Evolutionary conservation across 2,113 vertebrate genomes (phyloP).

Genomic region (Synodontis membranacea): DNA sequence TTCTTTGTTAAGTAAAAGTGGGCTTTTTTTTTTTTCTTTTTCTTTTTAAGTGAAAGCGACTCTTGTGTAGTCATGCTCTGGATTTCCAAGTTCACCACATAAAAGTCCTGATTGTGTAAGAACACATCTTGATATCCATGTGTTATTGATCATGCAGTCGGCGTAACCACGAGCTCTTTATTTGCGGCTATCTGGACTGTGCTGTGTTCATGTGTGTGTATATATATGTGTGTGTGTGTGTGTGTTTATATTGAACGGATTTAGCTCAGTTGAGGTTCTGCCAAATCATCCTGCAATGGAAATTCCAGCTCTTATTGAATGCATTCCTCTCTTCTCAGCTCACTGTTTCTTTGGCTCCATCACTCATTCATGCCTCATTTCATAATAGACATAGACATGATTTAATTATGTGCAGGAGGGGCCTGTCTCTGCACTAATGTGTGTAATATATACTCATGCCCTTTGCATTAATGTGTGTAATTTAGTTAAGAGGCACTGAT

Average conservation of each 20-base stretch:
- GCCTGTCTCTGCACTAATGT: not conserved
- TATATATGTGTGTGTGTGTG: not conserved
- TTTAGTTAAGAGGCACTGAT: not conserved
- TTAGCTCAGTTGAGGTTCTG: slow-evolving; percentile 18
- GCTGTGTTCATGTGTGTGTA: not conserved
- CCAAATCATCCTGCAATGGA: slow-evolving; percentile 23
- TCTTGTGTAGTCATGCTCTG: not conserved
- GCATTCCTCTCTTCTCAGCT: slow-evolving; percentile 46
- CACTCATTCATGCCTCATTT: slow-evolving; percentile 26
- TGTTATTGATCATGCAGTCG: not conserved
- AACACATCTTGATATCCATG: not conserved
- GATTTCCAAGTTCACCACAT: slow-evolving; percentile 1
- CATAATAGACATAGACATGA: slow-evolving; percentile 6
- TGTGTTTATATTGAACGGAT: slow-evolving; percentile 18
- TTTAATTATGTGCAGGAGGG: slow-evolving; percentile 16
- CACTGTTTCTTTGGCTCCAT: slow-evolving; percentile 21
- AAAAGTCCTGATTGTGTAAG: not conserved
- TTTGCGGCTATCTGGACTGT: not conserved
- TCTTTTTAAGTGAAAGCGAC: not conserved
- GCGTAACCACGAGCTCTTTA: not conserved
- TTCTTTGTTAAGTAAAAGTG: slow-evolving; percentile 1
- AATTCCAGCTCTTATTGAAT: slow-evolving; percentile 50
- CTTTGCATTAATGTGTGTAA: not conserved
- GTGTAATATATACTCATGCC: not conserved
- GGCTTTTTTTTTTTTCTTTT: not conserved